These are phyloP conservation scores for Callosobruchus maculatus DNA, from an alignment of 2,888 invertebrate species.

Conservation along the genomic window DNA sequence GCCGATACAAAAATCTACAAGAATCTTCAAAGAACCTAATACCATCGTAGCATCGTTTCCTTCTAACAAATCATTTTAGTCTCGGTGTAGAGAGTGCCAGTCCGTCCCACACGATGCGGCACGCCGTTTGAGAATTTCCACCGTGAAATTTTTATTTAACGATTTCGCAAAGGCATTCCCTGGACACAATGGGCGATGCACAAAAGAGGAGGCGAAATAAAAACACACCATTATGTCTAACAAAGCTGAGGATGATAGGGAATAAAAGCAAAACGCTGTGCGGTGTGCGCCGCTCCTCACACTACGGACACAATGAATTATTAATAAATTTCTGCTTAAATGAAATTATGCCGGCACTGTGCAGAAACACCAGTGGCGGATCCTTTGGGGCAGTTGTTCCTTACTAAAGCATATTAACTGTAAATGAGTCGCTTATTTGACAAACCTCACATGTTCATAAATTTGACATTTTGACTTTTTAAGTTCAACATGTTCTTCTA, in stretches of 20 bases:
- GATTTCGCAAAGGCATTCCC: slow-evolving; percentile 23
- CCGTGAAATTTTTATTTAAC: slow-evolving; percentile 27
- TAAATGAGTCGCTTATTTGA: too few species aligned
- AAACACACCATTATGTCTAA: slow-evolving; percentile 21
- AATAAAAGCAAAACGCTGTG: slow-evolving; percentile 13
- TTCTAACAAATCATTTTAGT: slow-evolving; percentile 11
- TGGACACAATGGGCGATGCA: slow-evolving; percentile 14
- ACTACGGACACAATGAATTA: slow-evolving; percentile 18
- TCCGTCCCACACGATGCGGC: slow-evolving; percentile 17
- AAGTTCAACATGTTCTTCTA: too few species aligned
- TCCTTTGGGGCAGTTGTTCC: too few species aligned
- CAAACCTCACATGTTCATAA: too few species aligned
- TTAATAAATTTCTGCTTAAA: slow-evolving; percentile 20
- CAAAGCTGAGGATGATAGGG: slow-evolving; percentile 17
- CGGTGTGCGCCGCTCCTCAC: neutral
- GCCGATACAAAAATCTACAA: neutral
- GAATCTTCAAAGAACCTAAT: neutral
- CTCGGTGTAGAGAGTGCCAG: slow-evolving; percentile 6
- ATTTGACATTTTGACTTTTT: too few species aligned
- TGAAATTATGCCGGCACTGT: slow-evolving; percentile 4
- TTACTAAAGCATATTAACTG: too few species aligned
- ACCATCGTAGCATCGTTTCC: slow-evolving; percentile 10
- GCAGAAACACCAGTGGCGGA: neutral
- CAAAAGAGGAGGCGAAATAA: slow-evolving; percentile 22
- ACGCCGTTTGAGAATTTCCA: slow-evolving; percentile 12